Conservation (phyloP, 2,797 vertebrate species). For the Nyctibius grandis region DNA sequence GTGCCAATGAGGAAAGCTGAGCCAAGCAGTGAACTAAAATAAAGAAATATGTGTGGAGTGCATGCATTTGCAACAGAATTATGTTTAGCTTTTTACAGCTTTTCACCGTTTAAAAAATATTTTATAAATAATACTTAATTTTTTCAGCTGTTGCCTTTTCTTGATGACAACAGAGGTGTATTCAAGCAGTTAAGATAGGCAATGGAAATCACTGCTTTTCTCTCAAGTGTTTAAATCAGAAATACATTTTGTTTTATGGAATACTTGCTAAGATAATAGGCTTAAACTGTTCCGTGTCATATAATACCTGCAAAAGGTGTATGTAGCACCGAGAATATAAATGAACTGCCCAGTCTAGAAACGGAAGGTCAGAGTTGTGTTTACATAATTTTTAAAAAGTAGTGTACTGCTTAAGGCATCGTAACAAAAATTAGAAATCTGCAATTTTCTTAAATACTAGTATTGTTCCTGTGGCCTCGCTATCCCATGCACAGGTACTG, state of each 20-base stretch:
- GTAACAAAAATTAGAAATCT: neutral
- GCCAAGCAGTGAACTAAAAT: neutral
- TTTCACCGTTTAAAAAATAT: slow-evolving; percentile 3
- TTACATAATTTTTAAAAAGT: fast-evolving
- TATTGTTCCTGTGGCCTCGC: neutral
- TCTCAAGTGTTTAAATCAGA: neutral
- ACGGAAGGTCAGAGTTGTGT: neutral
- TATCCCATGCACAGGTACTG: neutral
- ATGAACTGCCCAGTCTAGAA: neutral
- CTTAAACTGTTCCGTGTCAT: neutral
- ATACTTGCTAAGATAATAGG: neutral
- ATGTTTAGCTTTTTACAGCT: slow-evolving; percentile 30
- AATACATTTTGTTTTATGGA: neutral
- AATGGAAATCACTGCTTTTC: neutral
- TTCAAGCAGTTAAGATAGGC: neutral
- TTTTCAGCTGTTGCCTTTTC: neutral
- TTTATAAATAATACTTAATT: neutral
- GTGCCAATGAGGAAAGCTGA: fast-evolving
- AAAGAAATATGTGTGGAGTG: neutral
- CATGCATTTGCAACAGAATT: neutral
- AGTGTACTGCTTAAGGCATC: neutral
- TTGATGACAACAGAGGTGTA: neutral
- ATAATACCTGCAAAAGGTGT: neutral
- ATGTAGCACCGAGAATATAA: neutral
- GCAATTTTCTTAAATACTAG: no score